Base-by-base conservation (phyloP, 1,140 invertebrate species). In the Oedothorax gibbosus region DNA sequence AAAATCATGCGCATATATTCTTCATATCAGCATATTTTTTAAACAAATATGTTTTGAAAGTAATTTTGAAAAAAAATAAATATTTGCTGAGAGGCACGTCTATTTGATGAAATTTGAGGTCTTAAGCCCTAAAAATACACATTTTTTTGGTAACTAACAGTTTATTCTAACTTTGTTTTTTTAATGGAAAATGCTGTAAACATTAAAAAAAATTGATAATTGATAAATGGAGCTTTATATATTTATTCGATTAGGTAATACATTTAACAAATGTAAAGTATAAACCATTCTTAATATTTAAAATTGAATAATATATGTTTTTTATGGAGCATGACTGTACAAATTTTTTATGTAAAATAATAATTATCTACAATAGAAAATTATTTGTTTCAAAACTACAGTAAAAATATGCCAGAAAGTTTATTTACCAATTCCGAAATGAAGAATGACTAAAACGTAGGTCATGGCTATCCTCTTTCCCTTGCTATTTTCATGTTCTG, bases 371-470 rank as follows among this genome's bases (percentile, higher is more conserved):
- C 35, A 35, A 35, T 35, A 35, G 5, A 35, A 35, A 35, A 35
- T 35, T 35, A 35, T 35, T 35, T 35, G 35, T 35, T 35, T 35
- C 1, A 35, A 35, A 35, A 35, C 35, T 2, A 35, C 35, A 35
- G 35, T 35, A 35, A 35, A n/a, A 35, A 1, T 35, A 35, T 35
- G 5, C 35, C 35, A 35, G 35, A 35, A 35, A 35, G 35, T 35
- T 35, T 2, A 35, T 76, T 80, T 73, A 66, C 87, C 87, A n/a
- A 85, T 57, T 7, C 87, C 87, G 80, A 87, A 88, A 62, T 88
- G 87, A n/a, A 83, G 50, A 9, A 88, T 56, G 6, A 20, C 56
- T 10, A 88, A 49, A n/a, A 85, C 18, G 51, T 86, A 87, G 49
- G 87, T 86, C 64, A 87, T 79, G 14, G 71, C 83, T 35, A 84